Conservation (phyloP, 2,797 vertebrate genomes). For the Micropoecilia bifurca region DNA sequence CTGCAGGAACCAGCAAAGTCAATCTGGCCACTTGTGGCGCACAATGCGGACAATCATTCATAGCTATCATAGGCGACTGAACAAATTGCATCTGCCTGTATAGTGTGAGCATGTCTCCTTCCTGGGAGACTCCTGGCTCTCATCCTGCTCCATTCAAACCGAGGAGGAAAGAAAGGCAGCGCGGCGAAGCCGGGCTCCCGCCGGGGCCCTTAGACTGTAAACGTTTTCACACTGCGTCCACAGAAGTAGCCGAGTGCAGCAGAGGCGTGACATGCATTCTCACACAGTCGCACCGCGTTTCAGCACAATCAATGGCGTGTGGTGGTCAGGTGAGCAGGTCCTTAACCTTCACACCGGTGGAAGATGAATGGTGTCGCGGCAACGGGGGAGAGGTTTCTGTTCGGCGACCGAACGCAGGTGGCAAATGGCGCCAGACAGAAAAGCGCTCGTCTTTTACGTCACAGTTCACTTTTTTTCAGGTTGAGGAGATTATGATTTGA, state of each 20-base stretch:
- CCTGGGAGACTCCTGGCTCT: not conserved
- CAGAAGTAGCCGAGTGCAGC: conserved; percentile 27
- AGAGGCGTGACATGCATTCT: conserved; percentile 51
- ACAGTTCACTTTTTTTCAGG: conserved; percentile 18
- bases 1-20: conserved; percentile 11
- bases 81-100: conserved; percentile 44
- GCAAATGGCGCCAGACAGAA: conserved; percentile 19
- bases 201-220: conserved; percentile 47
- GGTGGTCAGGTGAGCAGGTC: conserved; percentile 62
- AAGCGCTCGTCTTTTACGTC: not conserved
- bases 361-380: conserved; percentile 60
- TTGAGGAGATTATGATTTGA: not conserved
- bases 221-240: conserved; percentile 50
- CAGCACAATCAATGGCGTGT: conserved; percentile 54
- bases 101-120: conserved; percentile 23
- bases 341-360: conserved; percentile 61
- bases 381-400: conserved; percentile 31
- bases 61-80: conserved; percentile 39
- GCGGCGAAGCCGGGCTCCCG: conserved; percentile 35
- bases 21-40: conserved; percentile 50
- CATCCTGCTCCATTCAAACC: conserved; percentile 29
- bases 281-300: conserved; percentile 24
- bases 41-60: conserved; percentile 32
- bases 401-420: conserved; percentile 38
- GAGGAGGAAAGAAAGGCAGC: conserved; percentile 35